Evolutionary conservation across 2,888 invertebrate genomes (phyloP).

Genomic region (Eristalis intricaria): DNA sequence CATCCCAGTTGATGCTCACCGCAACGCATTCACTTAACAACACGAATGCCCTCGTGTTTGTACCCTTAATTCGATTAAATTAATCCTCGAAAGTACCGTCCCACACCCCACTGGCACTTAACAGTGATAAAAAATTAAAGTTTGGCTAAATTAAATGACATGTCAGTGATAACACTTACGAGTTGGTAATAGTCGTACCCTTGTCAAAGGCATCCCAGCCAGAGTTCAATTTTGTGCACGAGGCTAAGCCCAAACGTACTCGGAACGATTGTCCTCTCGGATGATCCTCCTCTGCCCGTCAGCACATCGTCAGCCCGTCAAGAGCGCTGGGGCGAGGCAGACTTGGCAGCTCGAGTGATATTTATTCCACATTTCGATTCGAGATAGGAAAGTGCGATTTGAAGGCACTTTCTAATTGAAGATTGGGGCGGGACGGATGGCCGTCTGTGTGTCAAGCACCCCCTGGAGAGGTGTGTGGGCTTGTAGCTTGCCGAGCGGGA

Average conservation of each 20-base stretch:
- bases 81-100: background rate
- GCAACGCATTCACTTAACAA: background rate
- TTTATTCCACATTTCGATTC: background rate
- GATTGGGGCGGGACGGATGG: background rate
- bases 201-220: background rate
- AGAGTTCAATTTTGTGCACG: background rate
- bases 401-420: background rate
- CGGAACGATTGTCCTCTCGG: background rate
- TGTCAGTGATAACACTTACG: slow-evolving; percentile 12
- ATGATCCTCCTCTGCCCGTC: background rate
- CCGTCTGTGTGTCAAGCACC: background rate
- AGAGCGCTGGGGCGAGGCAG: background rate
- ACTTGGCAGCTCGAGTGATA: background rate
- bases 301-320: background rate
- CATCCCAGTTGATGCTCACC: background rate
- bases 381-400: background rate
- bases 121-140: slow-evolving; percentile 5
- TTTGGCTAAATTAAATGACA: slow-evolving; percentile 4
- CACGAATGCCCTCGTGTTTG: background rate
- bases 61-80: slow-evolving; percentile 1
- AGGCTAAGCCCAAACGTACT: background rate
- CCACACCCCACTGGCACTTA: background rate
- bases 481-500: background rate
- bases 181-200: background rate
- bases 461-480: background rate